Evolutionary conservation across 30 jellyfish, hydroid and myxozoan species (phyloP).

Genomic region (Cassiopea andromeda): DNA sequence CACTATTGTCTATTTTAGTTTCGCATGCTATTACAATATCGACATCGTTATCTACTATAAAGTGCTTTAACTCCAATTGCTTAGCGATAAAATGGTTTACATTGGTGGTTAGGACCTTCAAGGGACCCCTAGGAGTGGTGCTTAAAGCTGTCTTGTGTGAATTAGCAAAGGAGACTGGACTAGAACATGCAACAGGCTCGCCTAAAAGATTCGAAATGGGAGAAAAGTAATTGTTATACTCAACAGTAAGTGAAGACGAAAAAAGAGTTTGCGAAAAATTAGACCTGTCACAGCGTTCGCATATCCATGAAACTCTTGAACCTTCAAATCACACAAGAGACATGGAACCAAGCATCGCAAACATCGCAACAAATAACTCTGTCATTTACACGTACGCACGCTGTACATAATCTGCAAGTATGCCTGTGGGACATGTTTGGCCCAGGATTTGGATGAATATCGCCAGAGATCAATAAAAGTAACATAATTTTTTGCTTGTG

Average conservation of each 20-base stretch:
- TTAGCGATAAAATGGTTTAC: too few species aligned
- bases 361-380: constrained; percentile 32
- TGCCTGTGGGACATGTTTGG: constrained; percentile 21
- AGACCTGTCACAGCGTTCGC: constrained; percentile 37
- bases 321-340: constrained; percentile 28
- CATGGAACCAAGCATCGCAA: constrained; percentile 43
- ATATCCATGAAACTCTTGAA: constrained; percentile 33
- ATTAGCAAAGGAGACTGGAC: constrained; percentile 30
- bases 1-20: constrained; percentile 44
- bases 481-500: constrained; percentile 6
- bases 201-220: constrained; percentile 22
- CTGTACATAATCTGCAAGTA: constrained; percentile 34
- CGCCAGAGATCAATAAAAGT: constrained; percentile 25
- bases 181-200: constrained; percentile 39
- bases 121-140: constrained; percentile 30
- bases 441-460: constrained; percentile 42
- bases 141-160: not conserved
- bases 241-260: constrained; percentile 21
- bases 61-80: too few species aligned
- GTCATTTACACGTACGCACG: constrained; percentile 41
- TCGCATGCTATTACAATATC: too few species aligned
- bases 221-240: constrained; percentile 18
- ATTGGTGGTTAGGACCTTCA: too few species aligned
- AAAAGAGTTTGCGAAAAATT: constrained; percentile 17
- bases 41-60: too few species aligned